A percentile compares a stretch with the other conserved stretches of the same genome.
Evolutionary conservation across 2,888 invertebrate genomes (phyloP).

Genomic region (Opisthograptis luteolata): DNA sequence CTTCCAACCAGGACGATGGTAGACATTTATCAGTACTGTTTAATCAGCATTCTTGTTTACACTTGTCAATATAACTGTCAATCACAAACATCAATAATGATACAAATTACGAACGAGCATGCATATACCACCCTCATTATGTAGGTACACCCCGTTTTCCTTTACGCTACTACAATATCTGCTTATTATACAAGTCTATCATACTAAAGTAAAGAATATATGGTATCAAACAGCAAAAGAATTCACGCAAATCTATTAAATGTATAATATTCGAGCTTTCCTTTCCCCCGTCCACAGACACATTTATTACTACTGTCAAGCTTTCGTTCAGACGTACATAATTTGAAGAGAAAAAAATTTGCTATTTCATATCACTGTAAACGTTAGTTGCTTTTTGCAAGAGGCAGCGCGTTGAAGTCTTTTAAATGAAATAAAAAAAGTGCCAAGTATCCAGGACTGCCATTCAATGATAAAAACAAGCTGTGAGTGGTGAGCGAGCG

Average conservation of each 20-base stretch:
- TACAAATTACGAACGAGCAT: conserved; percentile 22
- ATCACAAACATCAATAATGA: conserved; percentile 30
- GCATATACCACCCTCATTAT: conserved; percentile 35
- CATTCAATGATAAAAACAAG: conserved; percentile 3
- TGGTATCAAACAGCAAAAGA: conserved; percentile 28
- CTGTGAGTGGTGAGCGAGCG: conserved; percentile 28
- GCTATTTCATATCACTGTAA: not conserved
- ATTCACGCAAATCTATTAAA: conserved; percentile 34
- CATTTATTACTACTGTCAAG: conserved; percentile 19
- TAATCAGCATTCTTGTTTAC: conserved; percentile 63
- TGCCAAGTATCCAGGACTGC: not conserved
- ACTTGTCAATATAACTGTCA: conserved; percentile 40
- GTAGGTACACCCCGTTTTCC: conserved; percentile 46
- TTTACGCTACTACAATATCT: conserved; percentile 29
- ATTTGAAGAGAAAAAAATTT: not conserved
- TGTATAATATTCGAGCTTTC: conserved; percentile 12
- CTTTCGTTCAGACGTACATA: not conserved
- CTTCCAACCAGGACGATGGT: conserved; percentile 55
- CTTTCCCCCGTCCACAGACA: conserved; percentile 20
- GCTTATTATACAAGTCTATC: conserved; percentile 22
- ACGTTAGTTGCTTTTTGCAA: conserved; percentile 1
- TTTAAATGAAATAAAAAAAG: conserved; percentile 26
- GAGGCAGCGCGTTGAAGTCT: conserved; percentile 32
- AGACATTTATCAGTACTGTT: conserved; percentile 62
- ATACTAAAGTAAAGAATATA: conserved; percentile 27